phyloP scores from a whole-genome alignment of 2,797 vertebrate genomes.

The Myotis vivesi region DNA sequence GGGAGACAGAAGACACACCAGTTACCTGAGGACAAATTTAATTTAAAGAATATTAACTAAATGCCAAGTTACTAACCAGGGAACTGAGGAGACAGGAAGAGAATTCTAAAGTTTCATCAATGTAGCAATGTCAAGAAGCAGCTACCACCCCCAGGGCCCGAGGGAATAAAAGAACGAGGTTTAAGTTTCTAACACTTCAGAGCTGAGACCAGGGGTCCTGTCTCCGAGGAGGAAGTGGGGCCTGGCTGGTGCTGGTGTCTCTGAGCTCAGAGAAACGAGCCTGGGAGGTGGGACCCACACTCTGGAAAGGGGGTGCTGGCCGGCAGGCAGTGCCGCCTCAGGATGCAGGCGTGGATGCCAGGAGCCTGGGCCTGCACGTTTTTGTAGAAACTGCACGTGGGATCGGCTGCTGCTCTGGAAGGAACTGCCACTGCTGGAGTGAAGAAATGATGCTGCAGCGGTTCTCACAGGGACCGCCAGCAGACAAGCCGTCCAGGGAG shows the following conservation, averaged over 20 bases:
- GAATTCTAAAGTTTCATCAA: background rate
- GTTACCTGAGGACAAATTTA: conserved; percentile 4
- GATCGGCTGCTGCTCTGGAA: background rate
- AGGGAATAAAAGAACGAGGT: background rate
- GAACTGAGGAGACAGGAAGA: conserved; percentile 4
- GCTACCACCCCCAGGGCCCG: background rate
- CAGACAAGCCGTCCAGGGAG: background rate
- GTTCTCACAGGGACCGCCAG: background rate
- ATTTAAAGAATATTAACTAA: background rate
- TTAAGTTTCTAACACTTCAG: background rate
- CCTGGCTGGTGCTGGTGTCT: background rate
- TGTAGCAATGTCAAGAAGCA: background rate
- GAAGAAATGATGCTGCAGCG: background rate
- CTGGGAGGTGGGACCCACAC: no score
- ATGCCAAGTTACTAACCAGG: background rate
- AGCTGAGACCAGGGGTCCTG: background rate
- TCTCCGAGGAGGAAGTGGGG: background rate
- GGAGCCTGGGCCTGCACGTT: background rate
- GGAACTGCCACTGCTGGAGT: background rate
- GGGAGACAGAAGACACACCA: background rate
- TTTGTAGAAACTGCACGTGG: background rate
- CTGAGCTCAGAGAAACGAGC: background rate
- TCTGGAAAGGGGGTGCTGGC: background rate
- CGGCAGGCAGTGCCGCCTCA: background rate
- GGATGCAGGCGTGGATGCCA: background rate